Base-by-base conservation (phyloP, 2,797 vertebrate species). In the Tauraco hartlaubi region DNA sequence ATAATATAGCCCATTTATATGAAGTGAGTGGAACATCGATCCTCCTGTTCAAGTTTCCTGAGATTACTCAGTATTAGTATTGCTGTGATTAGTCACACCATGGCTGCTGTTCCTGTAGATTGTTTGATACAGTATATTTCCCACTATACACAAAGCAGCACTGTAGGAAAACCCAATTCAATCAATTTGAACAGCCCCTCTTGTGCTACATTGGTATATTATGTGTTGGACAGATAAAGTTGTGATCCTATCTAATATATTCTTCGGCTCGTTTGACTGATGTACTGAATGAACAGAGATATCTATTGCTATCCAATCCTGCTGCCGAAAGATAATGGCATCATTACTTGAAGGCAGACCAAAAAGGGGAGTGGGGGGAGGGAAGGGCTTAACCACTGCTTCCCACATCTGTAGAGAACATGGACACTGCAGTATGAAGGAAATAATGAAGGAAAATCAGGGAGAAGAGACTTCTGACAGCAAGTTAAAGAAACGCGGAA, bases 211-310 rank as follows among this genome's bases (percentile, higher is more conserved):
- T 51, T 51, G 73, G 37, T 79, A 79, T 87, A 95, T 89, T 79
- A 93, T 49, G 71, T 78, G 74, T 76, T 90, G 83, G 85, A 43
- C 62, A 86, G 91, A 94, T 96, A 93, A 96, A 96, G 83, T 25
- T 85, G 85, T 96, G 96, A 97, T 95, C 67, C 92, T 77, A 95
- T 94, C 94, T 95, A 93, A 95, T 73, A 93, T 93, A 95, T 92
- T 94, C 92, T 95, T 94, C 87, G 88, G 61, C 72, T 91, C 52
- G 41, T 77, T 93, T 93, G 92, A 95, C 71, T 94, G 93, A 93
- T 93, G 80, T n/a, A n/a, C 41, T 11, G 69, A 86, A 92, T 88
- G 91, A 95, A 92, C 15, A 43, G 90, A 92, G 90, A 78, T 77
- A 84, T 61, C 55, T 61, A 94, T 89, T 33, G 67, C 71, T 56